phyloP scores from a whole-genome alignment of 2,113 vertebrate genomes.

The Lophius piscatorius region DNA sequence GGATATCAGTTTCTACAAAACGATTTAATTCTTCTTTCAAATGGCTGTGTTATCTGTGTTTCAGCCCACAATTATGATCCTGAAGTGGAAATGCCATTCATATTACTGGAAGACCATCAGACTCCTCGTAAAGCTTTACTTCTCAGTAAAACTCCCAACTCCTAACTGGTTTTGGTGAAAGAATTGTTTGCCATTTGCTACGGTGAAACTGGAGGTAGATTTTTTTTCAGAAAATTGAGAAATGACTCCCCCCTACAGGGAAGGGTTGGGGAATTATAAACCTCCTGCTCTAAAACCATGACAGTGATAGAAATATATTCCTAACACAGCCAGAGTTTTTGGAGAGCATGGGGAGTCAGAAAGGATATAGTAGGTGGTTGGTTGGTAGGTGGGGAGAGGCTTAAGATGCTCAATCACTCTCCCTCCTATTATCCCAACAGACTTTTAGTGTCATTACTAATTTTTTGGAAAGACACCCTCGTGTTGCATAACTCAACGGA shows the following conservation, averaged over 20 bases:
- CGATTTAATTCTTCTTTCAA: no score
- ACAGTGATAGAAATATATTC: conserved; percentile 24
- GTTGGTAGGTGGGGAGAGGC: conserved; percentile 65
- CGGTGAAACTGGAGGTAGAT: conserved; percentile 6
- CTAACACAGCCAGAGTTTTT: conserved; percentile 25
- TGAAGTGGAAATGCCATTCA: no score
- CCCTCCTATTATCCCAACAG: conserved; percentile 59
- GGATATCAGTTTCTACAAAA: no score
- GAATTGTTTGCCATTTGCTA: conserved; percentile 8
- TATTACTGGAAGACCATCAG: no score
- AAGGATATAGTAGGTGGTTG: conserved; percentile 54
- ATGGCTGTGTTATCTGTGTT: no score
- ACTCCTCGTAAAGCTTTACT: no score
- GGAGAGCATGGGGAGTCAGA: conserved; percentile 26
- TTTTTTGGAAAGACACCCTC: conserved; percentile 65
- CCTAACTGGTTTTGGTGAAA: conserved; percentile 3
- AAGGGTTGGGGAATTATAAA: conserved; percentile 20
- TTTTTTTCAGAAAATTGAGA: conserved; percentile 18
- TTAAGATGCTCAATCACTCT: conserved; percentile 54
- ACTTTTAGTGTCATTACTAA: conserved; percentile 66
- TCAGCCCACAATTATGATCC: no score
- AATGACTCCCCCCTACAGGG: conserved; percentile 17
- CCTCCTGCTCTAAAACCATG: conserved; percentile 4
- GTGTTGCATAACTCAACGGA: conserved; percentile 64
- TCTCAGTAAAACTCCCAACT: not conserved